Percentiles rank a stretch among this genome's conserved stretches.
Evolutionary conservation across 2,888 invertebrate genomes (phyloP).

Genomic region (Scrobipalpa costella): DNA sequence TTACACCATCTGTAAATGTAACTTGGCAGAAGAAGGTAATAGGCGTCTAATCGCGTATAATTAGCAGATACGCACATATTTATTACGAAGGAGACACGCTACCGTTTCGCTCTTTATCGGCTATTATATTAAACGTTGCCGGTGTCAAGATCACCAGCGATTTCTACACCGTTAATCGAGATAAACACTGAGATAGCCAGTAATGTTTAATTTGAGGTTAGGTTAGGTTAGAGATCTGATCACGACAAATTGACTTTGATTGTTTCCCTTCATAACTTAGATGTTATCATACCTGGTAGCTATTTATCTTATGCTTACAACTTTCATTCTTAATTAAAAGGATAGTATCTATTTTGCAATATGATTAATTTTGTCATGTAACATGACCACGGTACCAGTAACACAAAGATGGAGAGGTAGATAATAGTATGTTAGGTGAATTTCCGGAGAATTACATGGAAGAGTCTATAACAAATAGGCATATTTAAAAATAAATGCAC

Average conservation of each 20-base stretch:
- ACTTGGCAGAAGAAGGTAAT: constrained; percentile 45
- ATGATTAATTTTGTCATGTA: too few relatives aligned
- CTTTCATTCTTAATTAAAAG: constrained; percentile 6
- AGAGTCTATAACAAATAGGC: too few relatives aligned
- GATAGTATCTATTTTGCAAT: not conserved
- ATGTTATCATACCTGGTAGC: constrained; percentile 21
- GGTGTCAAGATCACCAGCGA: constrained; percentile 41
- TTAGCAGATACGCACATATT: constrained; percentile 51
- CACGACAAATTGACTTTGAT: constrained; percentile 33
- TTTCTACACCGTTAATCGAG: constrained; percentile 28
- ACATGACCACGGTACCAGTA: too few relatives aligned
- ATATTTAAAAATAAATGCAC: too few relatives aligned
- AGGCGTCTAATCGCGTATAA: constrained; percentile 50
- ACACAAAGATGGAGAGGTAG: too few relatives aligned
- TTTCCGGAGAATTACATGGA: too few relatives aligned
- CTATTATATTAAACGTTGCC: constrained; percentile 38
- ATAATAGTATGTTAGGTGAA: too few relatives aligned
- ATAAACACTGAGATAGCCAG: constrained; percentile 23
- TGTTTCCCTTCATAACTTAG: constrained; percentile 31
- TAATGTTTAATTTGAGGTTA: constrained; percentile 25
- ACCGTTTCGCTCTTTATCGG: constrained; percentile 39
- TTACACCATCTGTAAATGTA: constrained; percentile 25
- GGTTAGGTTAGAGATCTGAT: constrained; percentile 25
- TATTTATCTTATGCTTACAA: constrained; percentile 32
- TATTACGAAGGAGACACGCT: constrained; percentile 41